Evolutionary conservation across 2,888 invertebrate species (phyloP), one percentile per base, ranked within the genome.

Genomic region (Cephus pygmeus): DNA sequence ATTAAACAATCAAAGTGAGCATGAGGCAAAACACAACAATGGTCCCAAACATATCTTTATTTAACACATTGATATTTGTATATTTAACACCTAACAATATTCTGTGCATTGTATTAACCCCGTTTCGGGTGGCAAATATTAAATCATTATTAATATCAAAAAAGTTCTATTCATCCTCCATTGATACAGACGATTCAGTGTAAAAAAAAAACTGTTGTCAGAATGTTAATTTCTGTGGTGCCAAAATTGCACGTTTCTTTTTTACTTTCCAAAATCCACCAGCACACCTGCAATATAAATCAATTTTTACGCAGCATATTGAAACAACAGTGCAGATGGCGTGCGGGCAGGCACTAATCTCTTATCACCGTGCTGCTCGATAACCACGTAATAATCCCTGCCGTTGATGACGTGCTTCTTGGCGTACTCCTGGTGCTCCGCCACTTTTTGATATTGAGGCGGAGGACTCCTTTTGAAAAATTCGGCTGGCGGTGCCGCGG

Each of bases 271-370:
- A 56, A 56, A 9, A 56, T 9, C 6, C 71, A 31, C 6, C 31
- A 71, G 31, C 71, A 31, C 15, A 12, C 12, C 12, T 3, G 31
- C 1, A 30, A 11, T 0, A 71, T 12, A 31, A 9, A 71, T 33
- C 34, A 34, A 9, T n/a, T 36, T 69, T 85, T 87, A 92, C 82
- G 91, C 88, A 15, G 93, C 91, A 85, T 93, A 94, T 81, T 95
- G 95, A 91, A 96, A 97, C 6, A 97, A 91, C 75, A 96, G 94
- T 15, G 96, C 96, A 0, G 97, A 96, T 0, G 96, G 96, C 4
- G 95, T 94, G 82, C 96, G 92, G 0, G 95, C 93, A 0, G 97
- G 97, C 76, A 97, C 94, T 79, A 97, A 92, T 83, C 94, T 93
- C n/a, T 92, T 94, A 33, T 94, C 94, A 0, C 96, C 96, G 78